Evolutionary conservation across 2,888 invertebrate species (phyloP), one percentile per base, ranked within the genome.

Genomic region (Trypoxylon attenuatum): DNA sequence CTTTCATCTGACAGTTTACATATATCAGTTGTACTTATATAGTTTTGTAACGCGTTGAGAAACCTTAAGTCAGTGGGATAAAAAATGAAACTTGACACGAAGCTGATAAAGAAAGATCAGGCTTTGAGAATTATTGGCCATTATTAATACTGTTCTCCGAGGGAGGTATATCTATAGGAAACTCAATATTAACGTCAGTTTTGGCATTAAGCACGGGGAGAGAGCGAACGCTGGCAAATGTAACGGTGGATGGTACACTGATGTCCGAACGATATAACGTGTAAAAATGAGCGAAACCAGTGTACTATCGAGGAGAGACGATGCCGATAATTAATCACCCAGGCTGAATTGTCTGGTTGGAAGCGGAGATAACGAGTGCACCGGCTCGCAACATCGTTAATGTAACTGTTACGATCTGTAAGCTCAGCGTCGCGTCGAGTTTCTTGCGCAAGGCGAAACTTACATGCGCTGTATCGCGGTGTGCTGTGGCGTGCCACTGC

Each of bases 351-450:
- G 13, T 33, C 33, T 10, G 10, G 33, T 13, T 33, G n/a, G 33
- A 3, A 10, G 33, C 13, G 5, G n/a, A 33, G 33, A 33, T 33
- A 33, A 33, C 33, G 52, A 29, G 29, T 38, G 46, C 27, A 22
- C 27, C 29, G 29, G 16, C 19, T 39, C 43, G 5, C 29, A 22
- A 33, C 59, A 54, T 65, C 61, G 73, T 71, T 76, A 76, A 76
- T 76, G 76, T 61, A 76, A 76, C 71, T 67, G 69, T 76, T 76
- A 76, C 76, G 46, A 76, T 71, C 71, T 61, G 52, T 50, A 49
- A 42, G 56, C 41, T 39, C 47, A 38, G 50, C 42, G 38, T 29
- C 41, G 46, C 25, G 33, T 38, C 38, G 33, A 25, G 10, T 41
- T 43, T 49, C 53, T 70, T 62, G 45, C 62, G 59, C 53, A 55